Base-by-base conservation (phyloP, 1,140 invertebrate genomes). In the Eubasilissa regina region DNA sequence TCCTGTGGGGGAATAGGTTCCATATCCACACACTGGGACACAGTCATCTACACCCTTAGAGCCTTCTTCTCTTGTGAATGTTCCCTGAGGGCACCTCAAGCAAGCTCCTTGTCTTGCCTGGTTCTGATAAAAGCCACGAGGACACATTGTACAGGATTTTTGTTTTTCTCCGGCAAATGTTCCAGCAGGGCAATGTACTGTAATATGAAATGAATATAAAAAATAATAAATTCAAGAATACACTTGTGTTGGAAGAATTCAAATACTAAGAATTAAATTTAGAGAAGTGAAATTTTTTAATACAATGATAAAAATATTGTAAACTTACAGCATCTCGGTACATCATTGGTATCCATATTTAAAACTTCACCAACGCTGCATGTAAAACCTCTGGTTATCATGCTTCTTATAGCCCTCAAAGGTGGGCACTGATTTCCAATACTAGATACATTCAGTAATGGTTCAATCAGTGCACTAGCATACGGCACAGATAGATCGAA, bases 1-100 rank as follows among this genome's bases (percentile, higher is more conserved):
- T 58, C 97, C 97, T 58, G 96, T 98, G 35, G 96, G 96, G 1
- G 97, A 98, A 86, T 97, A 99, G 35, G 97, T 99, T 80, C 97
- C 97, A 86, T 95, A 98, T 9, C 97, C 97, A 85, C 97, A 99
- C 44, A 98, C 97, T 8, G 97, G 97, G 75, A 97, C 91, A 86
- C 96, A 97, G 83, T 96, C 95, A 43, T 92, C 90, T 21, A 95
- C 89, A 73, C 92, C 92, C 85, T 97, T 97, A 0, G 95, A 95
- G 47, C 97, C 97, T 89, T 97, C 93, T 89, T 97, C 95, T 84
- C 93, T 92, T 0, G 98, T 99, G 84, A 97, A 99, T 8, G 95
- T 98, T 77, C 95, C 95, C 83, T 94, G 92, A 0, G 97, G 97
- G 89, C 98, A 99, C 76, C 93, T 92, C 15, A 95, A 89, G 85